Evolutionary conservation across 1,140 invertebrate genomes (phyloP).

Genomic region (Aphelenchoides avenae): DNA sequence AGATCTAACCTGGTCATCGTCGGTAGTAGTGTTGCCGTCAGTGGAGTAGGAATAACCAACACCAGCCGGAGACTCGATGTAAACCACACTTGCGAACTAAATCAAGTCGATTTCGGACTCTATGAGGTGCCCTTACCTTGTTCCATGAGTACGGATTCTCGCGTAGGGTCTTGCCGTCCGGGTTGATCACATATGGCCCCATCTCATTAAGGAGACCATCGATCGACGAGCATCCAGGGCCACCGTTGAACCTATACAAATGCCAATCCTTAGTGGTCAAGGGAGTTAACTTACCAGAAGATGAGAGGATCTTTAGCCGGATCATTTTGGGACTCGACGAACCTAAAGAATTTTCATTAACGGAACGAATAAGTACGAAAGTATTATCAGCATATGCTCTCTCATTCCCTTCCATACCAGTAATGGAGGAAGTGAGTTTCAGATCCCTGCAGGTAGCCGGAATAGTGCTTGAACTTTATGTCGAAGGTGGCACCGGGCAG

Average conservation of each 20-base stretch:
- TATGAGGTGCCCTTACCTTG: conserved; percentile 22
- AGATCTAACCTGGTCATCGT: conserved; percentile 62
- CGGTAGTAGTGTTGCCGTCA: conserved; percentile 62
- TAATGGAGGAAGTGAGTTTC: conserved; percentile 57
- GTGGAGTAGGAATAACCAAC: conserved; percentile 66
- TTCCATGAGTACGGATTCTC: conserved; percentile 60
- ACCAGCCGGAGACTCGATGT: conserved; percentile 64
- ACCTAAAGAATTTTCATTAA: conserved; percentile 35
- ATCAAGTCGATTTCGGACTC: conserved; percentile 21
- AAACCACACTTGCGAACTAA: conserved; percentile 74
- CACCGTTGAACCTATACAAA: conserved; percentile 49
- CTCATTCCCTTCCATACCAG: too few relatives aligned
- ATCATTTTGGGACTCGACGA: conserved; percentile 63
- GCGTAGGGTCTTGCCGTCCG: conserved; percentile 48
- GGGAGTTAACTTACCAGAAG: conserved; percentile 66
- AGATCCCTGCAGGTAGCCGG: conserved; percentile 50
- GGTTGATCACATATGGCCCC: conserved; percentile 63
- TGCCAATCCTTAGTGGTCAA: conserved; percentile 63
- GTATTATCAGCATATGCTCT: too few relatives aligned
- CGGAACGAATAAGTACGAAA: not conserved
- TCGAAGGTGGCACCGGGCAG: conserved; percentile 53
- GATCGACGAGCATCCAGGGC: conserved; percentile 65
- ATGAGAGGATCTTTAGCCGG: conserved; percentile 63
- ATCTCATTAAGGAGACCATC: conserved; percentile 64
- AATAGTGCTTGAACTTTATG: conserved; percentile 57